Evolutionary conservation across 2,797 vertebrate species (phyloP), one percentile per base, ranked within the genome.

Genomic region (Glyptemys insculpta): DNA sequence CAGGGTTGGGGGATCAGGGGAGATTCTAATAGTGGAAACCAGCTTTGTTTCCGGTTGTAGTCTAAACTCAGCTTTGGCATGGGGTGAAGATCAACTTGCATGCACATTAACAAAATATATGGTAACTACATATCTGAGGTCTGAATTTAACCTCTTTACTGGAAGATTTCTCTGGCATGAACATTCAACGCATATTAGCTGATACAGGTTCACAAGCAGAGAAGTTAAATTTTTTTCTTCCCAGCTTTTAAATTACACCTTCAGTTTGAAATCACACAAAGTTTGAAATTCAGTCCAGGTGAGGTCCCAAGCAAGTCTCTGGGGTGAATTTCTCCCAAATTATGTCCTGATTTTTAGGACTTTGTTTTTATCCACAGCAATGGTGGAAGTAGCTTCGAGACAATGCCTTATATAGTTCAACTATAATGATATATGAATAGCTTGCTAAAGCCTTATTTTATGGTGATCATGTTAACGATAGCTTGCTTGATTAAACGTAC

Each of bases 361-460:
- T 3, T 83, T 79, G 81, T 86, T 97, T 94, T 91, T 91, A 81
- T 91, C 68, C 74, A 57, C 31, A 19, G 6, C 81, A 62, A 8
- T 34, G 18, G 41, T 76, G 59, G n/a, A 7, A 34, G 68, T 81
- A 91, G 10, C 49, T 72, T 85, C 19, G 80, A 65, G 83, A 15
- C 82, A 81, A 85, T 54, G 84, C 86, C 79, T 83, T 95, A 81
- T 81, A 5, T 8, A 52, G 53, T 87, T 89, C 78, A 15, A 65
- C 44, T 68, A 84, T 85, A 56, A 86, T 84, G 94, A 85, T 6
- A 11, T 49, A 41, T 65, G 52, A 52, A 93, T 95, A 68, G 74
- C 37, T 89, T 74, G 37, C 57, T 16, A 19, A 50, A 83, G 41
- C 12, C 37, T 85, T 90, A 49, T 92, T 86, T 81, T n/a, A 72